Evolutionary conservation across 2,888 invertebrate genomes (phyloP).

Genomic region (Lamellibrachia columna): DNA sequence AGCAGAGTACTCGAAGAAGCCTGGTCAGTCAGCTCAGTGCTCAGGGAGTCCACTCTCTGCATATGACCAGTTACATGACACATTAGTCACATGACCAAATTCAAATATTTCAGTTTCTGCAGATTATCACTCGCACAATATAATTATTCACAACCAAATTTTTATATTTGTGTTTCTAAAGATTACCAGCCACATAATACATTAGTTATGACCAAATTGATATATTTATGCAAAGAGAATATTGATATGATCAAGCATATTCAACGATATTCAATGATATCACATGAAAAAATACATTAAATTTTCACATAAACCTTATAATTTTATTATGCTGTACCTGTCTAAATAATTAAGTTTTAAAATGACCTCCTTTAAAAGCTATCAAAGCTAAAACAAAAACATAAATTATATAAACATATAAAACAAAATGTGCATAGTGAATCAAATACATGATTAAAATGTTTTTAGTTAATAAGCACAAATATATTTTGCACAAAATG

Average conservation of each 20-base stretch:
- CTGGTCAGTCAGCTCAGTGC: conserved; percentile 31
- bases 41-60: conserved; percentile 39
- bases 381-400: no score
- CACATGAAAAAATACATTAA: neutral
- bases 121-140: neutral
- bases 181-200: neutral
- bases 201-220: neutral
- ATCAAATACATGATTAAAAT: no score
- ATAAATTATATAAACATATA: no score
- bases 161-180: neutral
- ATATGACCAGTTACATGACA: neutral
- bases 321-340: neutral
- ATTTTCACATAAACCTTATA: neutral
- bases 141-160: neutral
- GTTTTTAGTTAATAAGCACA: no score
- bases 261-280: no score
- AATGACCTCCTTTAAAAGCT: no score
- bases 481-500: no score
- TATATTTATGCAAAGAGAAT: neutral
- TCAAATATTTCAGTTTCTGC: no score
- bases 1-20: conserved; percentile 25
- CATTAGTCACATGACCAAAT: no score
- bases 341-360: no score
- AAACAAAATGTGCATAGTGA: no score
- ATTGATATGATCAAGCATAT: neutral